phyloP scores from a whole-genome alignment of 2,888 invertebrate genomes.

The Barypeithes pellucidus region DNA sequence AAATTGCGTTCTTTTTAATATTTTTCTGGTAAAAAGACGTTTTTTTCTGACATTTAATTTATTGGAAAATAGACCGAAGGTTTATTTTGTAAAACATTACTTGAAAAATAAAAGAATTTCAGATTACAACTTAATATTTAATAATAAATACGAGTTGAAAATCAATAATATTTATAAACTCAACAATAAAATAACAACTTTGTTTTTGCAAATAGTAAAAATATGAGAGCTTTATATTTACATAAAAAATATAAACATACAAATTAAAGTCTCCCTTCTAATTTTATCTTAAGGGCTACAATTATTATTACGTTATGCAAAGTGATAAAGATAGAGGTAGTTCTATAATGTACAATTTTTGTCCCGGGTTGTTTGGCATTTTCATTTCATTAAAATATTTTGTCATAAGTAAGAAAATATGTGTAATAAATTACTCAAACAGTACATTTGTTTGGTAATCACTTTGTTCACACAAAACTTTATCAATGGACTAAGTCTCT shows the following conservation, averaged over 20 bases:
- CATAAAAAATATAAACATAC: conserved; percentile 23
- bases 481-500: neutral
- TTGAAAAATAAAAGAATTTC: neutral
- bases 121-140: conserved; percentile 9
- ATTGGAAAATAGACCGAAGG: no score
- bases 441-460: no score
- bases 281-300: conserved; percentile 18
- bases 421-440: neutral
- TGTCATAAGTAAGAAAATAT: neutral
- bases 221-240: conserved; percentile 20
- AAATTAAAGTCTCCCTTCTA: neutral
- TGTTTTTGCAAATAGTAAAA: neutral
- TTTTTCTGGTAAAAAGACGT: no score
- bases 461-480: neutral
- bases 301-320: neutral
- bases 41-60: no score
- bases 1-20: no score
- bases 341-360: neutral
- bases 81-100: no score
- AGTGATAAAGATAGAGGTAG: neutral
- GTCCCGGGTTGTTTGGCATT: neutral
- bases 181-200: conserved; percentile 25
- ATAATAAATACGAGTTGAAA: conserved; percentile 12
- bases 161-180: conserved; percentile 16
- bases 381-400: neutral